These are phyloP conservation scores for Eilema depressum DNA, from an alignment of 2,888 invertebrate species.

Conservation along the genomic window DNA sequence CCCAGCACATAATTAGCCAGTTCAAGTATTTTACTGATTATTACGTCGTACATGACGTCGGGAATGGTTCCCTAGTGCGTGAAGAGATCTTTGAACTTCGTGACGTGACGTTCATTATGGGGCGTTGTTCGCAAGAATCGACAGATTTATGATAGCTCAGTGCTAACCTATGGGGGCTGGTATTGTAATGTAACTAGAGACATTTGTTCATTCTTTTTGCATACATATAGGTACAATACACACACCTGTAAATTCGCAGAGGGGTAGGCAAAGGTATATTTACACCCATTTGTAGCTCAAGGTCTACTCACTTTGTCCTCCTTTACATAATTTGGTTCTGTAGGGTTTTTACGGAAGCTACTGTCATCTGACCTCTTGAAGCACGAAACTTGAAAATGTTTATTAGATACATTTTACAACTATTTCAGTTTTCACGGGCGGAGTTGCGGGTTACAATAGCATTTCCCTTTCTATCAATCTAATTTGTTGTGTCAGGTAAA, in stretches of 20 bases:
- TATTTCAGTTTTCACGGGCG: background rate
- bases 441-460: background rate
- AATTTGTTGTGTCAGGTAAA: background rate
- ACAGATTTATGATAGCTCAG: background rate
- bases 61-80: background rate
- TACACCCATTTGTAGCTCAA: too few species aligned
- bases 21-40: background rate
- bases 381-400: too few species aligned
- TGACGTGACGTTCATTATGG: background rate
- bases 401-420: background rate
- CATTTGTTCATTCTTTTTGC: too few species aligned
- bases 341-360: too few species aligned
- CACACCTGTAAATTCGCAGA: too few species aligned
- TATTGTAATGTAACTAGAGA: too few species aligned
- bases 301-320: too few species aligned
- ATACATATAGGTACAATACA: too few species aligned
- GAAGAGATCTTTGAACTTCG: background rate
- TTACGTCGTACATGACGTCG: background rate
- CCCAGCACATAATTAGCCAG: constrained; percentile 7
- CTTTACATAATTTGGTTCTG: too few species aligned
- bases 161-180: too few species aligned
- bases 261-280: too few species aligned
- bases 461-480: background rate
- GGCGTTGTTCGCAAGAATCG: background rate
- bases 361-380: too few species aligned